A percentile compares a stretch with the other conserved stretches of the same genome.
Conservation (phyloP, 2,113 vertebrate species). For the Megalops atlanticus region DNA sequence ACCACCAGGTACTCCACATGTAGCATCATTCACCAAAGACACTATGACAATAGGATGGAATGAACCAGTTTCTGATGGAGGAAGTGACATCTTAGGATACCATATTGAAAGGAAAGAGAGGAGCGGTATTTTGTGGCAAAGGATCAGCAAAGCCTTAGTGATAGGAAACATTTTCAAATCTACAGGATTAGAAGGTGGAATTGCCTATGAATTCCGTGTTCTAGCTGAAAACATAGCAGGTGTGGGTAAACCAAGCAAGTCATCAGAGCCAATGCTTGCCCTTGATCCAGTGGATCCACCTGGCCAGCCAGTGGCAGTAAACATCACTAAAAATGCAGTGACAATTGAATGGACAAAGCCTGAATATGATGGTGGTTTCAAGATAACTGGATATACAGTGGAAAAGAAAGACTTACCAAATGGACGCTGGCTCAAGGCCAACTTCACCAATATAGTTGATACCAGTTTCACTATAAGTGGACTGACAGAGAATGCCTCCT, state of each 20-base stretch:
- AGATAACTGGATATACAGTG: conserved; percentile 93
- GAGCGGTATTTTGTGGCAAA: conserved; percentile 91
- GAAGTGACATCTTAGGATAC: conserved; percentile 93
- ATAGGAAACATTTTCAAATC: conserved; percentile 93
- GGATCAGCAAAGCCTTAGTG: conserved; percentile 84
- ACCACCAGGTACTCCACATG: conserved; percentile 91
- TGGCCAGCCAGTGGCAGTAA: conserved; percentile 84
- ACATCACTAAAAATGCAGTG: conserved; percentile 88
- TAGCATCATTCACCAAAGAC: conserved; percentile 89
- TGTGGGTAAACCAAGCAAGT: conserved; percentile 93
- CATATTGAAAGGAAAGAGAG: conserved; percentile 96
- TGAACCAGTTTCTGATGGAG: conserved; percentile 92
- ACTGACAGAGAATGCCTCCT: conserved; percentile 87
- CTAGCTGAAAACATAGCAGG: conserved; percentile 95
- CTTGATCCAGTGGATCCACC: conserved; percentile 95
- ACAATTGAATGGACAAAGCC: conserved; percentile 93
- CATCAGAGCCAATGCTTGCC: conserved; percentile 88
- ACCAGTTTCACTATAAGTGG: conserved; percentile 94
- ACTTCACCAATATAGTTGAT: conserved; percentile 96
- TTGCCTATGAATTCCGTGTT: conserved; percentile 96
- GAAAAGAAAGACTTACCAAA: conserved; percentile 92
- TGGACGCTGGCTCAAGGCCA: conserved; percentile 93
- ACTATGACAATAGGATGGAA: conserved; percentile 95
- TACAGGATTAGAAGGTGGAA: conserved; percentile 85
- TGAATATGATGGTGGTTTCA: conserved; percentile 96